Evolutionary conservation across 2,888 invertebrate genomes (phyloP), one percentile per base, ranked within the genome.

Genomic region (Idaea straminata): DNA sequence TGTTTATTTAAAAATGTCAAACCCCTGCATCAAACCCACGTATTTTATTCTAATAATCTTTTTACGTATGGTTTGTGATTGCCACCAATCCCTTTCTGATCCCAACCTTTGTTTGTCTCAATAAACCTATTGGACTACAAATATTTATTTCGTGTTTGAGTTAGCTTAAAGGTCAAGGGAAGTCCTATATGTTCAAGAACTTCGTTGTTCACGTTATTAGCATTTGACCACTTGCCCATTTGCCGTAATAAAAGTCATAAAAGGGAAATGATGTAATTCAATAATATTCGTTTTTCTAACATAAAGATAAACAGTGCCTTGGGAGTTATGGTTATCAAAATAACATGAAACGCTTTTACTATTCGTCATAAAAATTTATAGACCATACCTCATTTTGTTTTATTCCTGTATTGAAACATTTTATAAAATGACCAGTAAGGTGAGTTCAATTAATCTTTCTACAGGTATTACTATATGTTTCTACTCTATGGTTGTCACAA

Each of bases 321-420:
- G 59, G 7, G 16, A 59, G 15, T 58, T 15, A 58, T 62, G 65
- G 67, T 63, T 65, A 34, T 70, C 66, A 66, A 67, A 67, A 70
- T 66, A 67, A 66, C 70, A 67, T 67, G 66, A 72, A 69, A 66
- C 66, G 34, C 61, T 68, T 70, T 72, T 72, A 72, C 66, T 66
- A 63, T 62, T 35, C 58, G 59, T 47, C 61, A 69, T 72, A 70
- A 72, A 72, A 70, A 64, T 66, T 70, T 68, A 70, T 69, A 66
- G 66, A 6, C 10, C 47, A 47, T 47, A 0, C 5, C 13, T 10
- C 7, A 7, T 47, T 47, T 47, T 47, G 47, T 47, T 47, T 47
- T 47, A 47, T 10, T 47, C 25, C 25, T 47, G 47, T 47, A 47
- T 10, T 47, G 13, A 47, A 47, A 47, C 47, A 47, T 47, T 47